phyloP scores from a whole-genome alignment of 1,140 invertebrate genomes.

The Archegozetes longisetosus region DNA sequence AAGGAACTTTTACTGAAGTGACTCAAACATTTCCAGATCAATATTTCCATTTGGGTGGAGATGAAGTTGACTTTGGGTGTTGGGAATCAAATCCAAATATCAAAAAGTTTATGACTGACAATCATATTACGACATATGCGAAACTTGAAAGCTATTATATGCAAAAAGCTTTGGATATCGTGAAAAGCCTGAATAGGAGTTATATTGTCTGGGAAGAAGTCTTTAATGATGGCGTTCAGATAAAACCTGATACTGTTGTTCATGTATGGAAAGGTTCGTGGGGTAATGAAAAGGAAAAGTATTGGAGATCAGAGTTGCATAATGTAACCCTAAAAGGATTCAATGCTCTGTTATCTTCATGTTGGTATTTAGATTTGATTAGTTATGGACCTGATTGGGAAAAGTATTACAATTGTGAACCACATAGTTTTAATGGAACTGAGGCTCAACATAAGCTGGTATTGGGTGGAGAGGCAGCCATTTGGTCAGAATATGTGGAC shows the following conservation, averaged over 20 bases:
- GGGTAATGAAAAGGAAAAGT: constrained; percentile 34
- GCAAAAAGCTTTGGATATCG: constrained; percentile 39
- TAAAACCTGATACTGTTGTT: constrained; percentile 47
- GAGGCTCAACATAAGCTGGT: constrained; percentile 17
- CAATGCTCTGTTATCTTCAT: constrained; percentile 26
- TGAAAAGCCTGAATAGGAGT: constrained; percentile 29
- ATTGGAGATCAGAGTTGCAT: constrained; percentile 31
- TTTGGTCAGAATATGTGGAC: constrained; percentile 31
- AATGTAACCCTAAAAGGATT: constrained; percentile 28
- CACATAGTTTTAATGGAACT: constrained; percentile 5
- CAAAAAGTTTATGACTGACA: constrained; percentile 45
- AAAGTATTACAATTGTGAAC: constrained; percentile 22
- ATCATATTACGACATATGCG: constrained; percentile 40
- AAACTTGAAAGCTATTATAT: constrained; percentile 52
- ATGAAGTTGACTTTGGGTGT: constrained; percentile 72
- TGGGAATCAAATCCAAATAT: constrained; percentile 63
- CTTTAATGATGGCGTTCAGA: constrained; percentile 53
- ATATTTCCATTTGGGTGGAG: constrained; percentile 72
- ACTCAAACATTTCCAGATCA: constrained; percentile 49
- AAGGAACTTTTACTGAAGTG: constrained; percentile 50
- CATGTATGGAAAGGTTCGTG: constrained; percentile 51
- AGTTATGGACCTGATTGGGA: constrained; percentile 34
- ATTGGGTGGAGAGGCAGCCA: constrained; percentile 28
- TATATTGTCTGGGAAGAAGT: constrained; percentile 86
- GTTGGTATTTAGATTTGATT: constrained; percentile 30